Evolutionary conservation across 2,113 vertebrate genomes (phyloP).

Genomic region (Thomomys bottae): DNA sequence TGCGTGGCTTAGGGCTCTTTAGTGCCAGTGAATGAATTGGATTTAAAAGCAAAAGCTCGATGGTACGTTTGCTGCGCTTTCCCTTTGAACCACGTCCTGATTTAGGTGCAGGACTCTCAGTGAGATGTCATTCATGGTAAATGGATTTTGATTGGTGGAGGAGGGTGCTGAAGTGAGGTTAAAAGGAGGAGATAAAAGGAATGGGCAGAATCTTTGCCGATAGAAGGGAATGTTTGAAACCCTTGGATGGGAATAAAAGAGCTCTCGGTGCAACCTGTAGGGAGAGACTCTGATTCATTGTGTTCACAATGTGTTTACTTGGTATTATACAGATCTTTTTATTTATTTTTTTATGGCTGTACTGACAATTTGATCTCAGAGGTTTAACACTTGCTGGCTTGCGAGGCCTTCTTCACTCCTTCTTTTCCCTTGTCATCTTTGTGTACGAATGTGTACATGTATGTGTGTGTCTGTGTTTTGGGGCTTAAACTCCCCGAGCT

Average conservation of each 20-base stretch:
- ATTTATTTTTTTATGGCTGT: no score
- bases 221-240: not conserved
- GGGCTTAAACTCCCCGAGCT: no score
- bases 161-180: no score
- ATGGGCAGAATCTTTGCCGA: not conserved
- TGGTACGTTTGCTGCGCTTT: not conserved
- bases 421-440: no score
- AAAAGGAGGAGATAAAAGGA: not conserved
- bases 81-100: not conserved
- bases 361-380: no score
- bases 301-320: not conserved
- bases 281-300: not conserved
- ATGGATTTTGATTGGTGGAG: not conserved
- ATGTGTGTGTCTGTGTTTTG: no score
- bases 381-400: no score
- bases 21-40: not conserved
- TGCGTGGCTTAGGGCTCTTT: not conserved
- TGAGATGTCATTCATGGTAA: not conserved
- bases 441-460: no score
- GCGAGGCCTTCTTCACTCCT: no score
- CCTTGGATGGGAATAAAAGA: not conserved
- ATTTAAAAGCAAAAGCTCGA: not conserved
- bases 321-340: no score
- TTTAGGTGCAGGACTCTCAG: no score
- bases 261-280: not conserved